phyloP scores from a whole-genome alignment of 2,113 vertebrate genomes.

The Centropristis striata region DNA sequence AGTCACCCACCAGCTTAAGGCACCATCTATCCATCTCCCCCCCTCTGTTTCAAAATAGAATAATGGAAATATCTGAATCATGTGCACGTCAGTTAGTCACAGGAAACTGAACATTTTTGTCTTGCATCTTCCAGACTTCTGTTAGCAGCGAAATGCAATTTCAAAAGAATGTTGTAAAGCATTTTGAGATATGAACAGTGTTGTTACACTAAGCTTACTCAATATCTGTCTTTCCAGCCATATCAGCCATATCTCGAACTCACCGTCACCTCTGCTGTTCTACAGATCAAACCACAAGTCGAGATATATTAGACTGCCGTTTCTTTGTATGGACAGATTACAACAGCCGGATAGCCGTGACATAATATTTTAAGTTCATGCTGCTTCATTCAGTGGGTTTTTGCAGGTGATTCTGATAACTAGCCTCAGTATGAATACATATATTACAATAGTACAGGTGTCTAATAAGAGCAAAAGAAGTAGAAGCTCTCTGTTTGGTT shows the following conservation, averaged over 20 bases:
- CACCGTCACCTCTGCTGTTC: conserved; percentile 32
- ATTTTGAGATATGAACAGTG: conserved; percentile 29
- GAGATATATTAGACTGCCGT: conserved; percentile 10
- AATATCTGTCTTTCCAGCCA: conserved; percentile 31
- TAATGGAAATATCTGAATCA: conserved; percentile 42
- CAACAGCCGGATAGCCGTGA: conserved; percentile 2
- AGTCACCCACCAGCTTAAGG: conserved; percentile 36
- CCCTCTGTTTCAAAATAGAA: conserved; percentile 23
- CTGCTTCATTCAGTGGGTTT: not conserved
- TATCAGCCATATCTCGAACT: conserved; percentile 21
- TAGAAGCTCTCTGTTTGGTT: conserved; percentile 47
- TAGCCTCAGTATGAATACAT: conserved; percentile 5
- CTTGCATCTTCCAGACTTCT: conserved; percentile 4
- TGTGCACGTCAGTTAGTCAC: conserved; percentile 28
- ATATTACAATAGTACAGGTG: conserved; percentile 8
- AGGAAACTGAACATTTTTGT: conserved; percentile 4
- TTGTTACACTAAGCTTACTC: conserved; percentile 20
- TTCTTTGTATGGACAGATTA: conserved; percentile 14
- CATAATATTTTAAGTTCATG: not conserved
- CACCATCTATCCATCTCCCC: conserved; percentile 9
- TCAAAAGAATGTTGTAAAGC: conserved; percentile 28
- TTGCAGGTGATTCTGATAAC: conserved; percentile 1
- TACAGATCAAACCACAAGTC: conserved; percentile 26
- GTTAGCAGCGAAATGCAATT: conserved; percentile 32
- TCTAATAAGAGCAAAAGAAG: conserved; percentile 14